Conservation (phyloP, 2,797 vertebrate genomes). For the Poecilia wingei region DNA sequence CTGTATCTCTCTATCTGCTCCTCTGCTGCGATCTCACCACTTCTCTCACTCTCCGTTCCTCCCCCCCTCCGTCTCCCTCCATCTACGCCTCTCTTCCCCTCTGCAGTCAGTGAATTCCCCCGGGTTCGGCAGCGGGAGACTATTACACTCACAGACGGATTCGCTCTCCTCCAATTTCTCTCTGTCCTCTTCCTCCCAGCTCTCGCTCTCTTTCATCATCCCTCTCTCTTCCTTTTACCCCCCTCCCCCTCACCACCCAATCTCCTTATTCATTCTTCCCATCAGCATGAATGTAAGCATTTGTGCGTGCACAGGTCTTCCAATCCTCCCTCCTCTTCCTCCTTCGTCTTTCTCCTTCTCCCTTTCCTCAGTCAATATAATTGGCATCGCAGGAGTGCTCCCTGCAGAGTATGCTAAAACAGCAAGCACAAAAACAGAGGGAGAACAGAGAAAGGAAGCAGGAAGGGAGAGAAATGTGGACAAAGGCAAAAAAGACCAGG, state of each 20-base stretch:
- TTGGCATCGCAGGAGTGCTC: constrained; percentile 82
- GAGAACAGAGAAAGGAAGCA: constrained; percentile 50
- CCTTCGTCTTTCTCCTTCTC: constrained; percentile 45
- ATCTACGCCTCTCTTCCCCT: constrained; percentile 63
- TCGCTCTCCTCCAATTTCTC: constrained; percentile 84
- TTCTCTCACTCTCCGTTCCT: constrained; percentile 15
- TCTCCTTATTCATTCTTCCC: constrained; percentile 50
- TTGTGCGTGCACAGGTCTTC: constrained; percentile 58
- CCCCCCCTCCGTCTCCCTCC: constrained; percentile 59
- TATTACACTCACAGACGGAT: constrained; percentile 84
- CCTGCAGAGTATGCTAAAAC: constrained; percentile 83
- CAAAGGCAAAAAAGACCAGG: constrained; percentile 40
- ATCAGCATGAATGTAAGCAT: constrained; percentile 54
- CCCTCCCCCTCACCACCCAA: constrained; percentile 17
- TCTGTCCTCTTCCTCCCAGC: constrained; percentile 72
- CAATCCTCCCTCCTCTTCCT: constrained; percentile 27
- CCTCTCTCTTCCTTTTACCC: constrained; percentile 37
- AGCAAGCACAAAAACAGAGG: constrained; percentile 73
- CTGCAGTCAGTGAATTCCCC: constrained; percentile 81
- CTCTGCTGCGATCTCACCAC: constrained; percentile 46
- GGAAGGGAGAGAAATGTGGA: constrained; percentile 53
- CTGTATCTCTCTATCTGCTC: constrained; percentile 48
- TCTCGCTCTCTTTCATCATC: constrained; percentile 59
- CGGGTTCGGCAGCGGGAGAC: constrained; percentile 80
- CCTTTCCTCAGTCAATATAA: constrained; percentile 82